Conservation (phyloP, 1,140 invertebrate genomes). For the Hirudo medicinalis region DNA sequence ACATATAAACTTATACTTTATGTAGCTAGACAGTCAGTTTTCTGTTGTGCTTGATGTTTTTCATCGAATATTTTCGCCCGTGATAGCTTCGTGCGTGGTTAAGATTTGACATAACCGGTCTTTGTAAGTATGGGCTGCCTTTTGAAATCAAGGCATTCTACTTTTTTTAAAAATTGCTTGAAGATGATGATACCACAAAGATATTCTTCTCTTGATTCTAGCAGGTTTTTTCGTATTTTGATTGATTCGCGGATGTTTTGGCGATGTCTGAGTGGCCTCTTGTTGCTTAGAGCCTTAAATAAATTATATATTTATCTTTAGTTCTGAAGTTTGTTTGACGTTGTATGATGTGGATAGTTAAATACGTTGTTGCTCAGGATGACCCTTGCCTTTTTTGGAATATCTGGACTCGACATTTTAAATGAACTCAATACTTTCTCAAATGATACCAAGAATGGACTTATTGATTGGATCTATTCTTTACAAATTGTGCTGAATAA, state of each 20-base stretch:
- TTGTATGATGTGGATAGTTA: conserved; percentile 11
- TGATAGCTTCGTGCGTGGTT: too few relatives aligned
- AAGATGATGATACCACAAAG: conserved; percentile 16
- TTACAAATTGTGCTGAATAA: conserved; percentile 57
- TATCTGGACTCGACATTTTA: conserved; percentile 75
- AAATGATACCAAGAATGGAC: conserved; percentile 38
- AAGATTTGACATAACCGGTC: too few relatives aligned
- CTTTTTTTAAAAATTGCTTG: conserved; percentile 11
- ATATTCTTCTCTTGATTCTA: background rate
- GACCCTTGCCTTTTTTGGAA: conserved; percentile 71
- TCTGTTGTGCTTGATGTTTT: too few relatives aligned
- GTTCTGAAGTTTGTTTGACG: background rate
- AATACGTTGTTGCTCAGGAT: conserved; percentile 48
- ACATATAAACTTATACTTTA: too few relatives aligned
- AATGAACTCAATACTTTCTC: background rate
- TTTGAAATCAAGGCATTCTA: background rate
- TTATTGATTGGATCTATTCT: conserved; percentile 80
- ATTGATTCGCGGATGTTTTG: background rate
- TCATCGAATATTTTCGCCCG: too few relatives aligned
- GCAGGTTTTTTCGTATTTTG: conserved; percentile 7
- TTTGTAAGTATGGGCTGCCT: background rate
- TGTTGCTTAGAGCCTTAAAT: too few relatives aligned
- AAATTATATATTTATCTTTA: too few relatives aligned
- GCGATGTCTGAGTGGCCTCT: background rate
- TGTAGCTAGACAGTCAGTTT: too few relatives aligned